phyloP scores from a whole-genome alignment of 2,888 invertebrate species.

The Thalpophila matura region DNA sequence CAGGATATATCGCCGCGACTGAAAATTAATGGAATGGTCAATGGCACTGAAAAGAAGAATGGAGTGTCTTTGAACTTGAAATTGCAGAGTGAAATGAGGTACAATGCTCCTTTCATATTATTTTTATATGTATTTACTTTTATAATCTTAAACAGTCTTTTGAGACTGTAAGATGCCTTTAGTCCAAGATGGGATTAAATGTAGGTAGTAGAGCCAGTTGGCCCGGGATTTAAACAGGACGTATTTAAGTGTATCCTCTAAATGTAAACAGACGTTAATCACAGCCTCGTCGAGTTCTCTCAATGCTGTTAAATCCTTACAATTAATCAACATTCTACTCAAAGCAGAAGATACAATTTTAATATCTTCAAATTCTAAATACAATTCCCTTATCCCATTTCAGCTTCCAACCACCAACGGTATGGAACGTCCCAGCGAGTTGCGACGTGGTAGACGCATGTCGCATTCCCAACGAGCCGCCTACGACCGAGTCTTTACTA shows the following conservation, averaged over 20 bases:
- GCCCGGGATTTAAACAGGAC: too few species aligned
- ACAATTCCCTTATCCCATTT: not conserved
- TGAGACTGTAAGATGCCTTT: too few species aligned
- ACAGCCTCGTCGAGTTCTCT: not conserved
- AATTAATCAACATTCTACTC: too few species aligned
- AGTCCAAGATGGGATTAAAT: too few species aligned
- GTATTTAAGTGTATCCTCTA: too few species aligned
- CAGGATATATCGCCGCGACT: constrained; percentile 77
- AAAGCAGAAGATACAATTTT: too few species aligned
- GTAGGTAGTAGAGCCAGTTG: too few species aligned
- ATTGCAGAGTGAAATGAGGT: constrained; percentile 88
- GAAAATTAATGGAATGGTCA: constrained; percentile 70
- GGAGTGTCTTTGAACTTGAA: constrained; percentile 86
- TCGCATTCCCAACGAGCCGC: constrained; percentile 71
- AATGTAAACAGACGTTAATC: not conserved
- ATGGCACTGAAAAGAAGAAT: constrained; percentile 78
- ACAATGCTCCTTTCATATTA: constrained; percentile 13
- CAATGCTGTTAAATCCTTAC: too few species aligned
- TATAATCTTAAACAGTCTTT: too few species aligned
- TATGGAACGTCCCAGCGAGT: constrained; percentile 80
- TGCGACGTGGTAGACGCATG: constrained; percentile 81
- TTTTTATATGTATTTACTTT: too few species aligned
- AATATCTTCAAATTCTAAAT: not conserved
- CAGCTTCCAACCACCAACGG: constrained; percentile 88
- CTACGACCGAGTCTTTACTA: constrained; percentile 81